A percentile compares a stretch with the other conserved stretches of the same genome.
Evolutionary conservation across 1,140 invertebrate species (phyloP).

Genomic region (Panagrolaimus sp.): DNA sequence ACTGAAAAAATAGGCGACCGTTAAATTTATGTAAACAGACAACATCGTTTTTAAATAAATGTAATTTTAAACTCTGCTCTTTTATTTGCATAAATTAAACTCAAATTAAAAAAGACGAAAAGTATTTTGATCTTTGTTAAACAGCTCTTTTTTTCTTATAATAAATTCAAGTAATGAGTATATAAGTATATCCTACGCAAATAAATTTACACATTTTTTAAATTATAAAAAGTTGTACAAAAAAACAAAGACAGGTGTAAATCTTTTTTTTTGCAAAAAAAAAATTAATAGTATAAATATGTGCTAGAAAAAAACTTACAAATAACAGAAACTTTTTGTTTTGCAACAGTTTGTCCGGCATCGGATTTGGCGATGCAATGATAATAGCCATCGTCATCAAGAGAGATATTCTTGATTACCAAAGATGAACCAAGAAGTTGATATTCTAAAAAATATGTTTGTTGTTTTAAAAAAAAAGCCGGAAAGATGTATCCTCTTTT

Average conservation of each 20-base stretch:
- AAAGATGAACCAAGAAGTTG: slow-evolving; percentile 60
- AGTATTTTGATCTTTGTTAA: too few species aligned
- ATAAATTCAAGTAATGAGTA: too few species aligned
- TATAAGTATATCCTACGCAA: too few species aligned
- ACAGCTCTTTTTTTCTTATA: too few species aligned
- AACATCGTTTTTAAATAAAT: too few species aligned
- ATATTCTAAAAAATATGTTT: slow-evolving; percentile 37
- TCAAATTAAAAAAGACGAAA: background rate
- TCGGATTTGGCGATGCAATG: slow-evolving; percentile 74
- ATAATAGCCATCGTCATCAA: slow-evolving; percentile 74
- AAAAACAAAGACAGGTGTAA: too few species aligned
- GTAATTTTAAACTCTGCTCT: background rate
- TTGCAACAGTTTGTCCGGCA: slow-evolving; percentile 64
- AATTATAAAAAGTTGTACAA: too few species aligned
- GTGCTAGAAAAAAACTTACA: background rate
- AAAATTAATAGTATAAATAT: too few species aligned
- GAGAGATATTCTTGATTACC: slow-evolving; percentile 70
- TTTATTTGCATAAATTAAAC: background rate
- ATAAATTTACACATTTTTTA: too few species aligned
- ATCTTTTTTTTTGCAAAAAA: too few species aligned
- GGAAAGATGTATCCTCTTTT: background rate
- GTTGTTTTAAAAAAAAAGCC: too few species aligned
- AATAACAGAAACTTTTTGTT: slow-evolving; percentile 59
- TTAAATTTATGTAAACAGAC: background rate
- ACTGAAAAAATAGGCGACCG: slow-evolving; percentile 1